Evolutionary conservation across 2,888 invertebrate species (phyloP).

Genomic region (Perithous albicinctus): DNA sequence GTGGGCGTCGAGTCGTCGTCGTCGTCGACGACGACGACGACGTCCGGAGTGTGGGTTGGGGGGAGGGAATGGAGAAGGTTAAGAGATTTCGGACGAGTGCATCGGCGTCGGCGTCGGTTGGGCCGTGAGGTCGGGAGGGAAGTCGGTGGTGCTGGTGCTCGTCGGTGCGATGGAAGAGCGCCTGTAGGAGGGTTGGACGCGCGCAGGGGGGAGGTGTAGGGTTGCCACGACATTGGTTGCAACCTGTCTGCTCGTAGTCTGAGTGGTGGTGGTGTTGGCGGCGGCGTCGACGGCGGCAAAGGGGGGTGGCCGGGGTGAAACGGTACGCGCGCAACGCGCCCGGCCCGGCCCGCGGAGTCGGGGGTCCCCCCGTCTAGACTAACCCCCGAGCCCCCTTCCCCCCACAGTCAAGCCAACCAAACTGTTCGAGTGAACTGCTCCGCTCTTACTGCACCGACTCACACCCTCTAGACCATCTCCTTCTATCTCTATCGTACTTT

Average conservation of each 20-base stretch:
- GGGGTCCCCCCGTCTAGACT: conserved; percentile 82
- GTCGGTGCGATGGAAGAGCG: conserved; percentile 57
- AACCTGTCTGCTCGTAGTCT: conserved; percentile 82
- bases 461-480: conserved; percentile 50
- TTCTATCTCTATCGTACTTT: conserved; percentile 58
- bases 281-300: conserved; percentile 54
- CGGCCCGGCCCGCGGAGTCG: conserved; percentile 71
- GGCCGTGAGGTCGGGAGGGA: conserved; percentile 19
- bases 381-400: conserved; percentile 74
- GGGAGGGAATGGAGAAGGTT: conserved; percentile 71
- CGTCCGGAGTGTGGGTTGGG: not conserved
- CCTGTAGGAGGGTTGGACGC: conserved; percentile 46
- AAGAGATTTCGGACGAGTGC: conserved; percentile 81
- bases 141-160: conserved; percentile 46
- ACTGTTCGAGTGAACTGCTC: conserved; percentile 83
- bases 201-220: conserved; percentile 50
- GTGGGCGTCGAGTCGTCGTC: conserved; percentile 38
- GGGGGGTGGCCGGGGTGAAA: conserved; percentile 66
- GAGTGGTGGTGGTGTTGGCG: conserved; percentile 72
- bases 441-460: conserved; percentile 64
- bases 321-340: conserved; percentile 61
- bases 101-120: conserved; percentile 67
- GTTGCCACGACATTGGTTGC: conserved; percentile 81
- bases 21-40: conserved; percentile 23
- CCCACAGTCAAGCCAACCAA: conserved; percentile 82